Evolutionary conservation across 2,113 vertebrate species (phyloP).

Genomic region (Crotalus tigris): DNA sequence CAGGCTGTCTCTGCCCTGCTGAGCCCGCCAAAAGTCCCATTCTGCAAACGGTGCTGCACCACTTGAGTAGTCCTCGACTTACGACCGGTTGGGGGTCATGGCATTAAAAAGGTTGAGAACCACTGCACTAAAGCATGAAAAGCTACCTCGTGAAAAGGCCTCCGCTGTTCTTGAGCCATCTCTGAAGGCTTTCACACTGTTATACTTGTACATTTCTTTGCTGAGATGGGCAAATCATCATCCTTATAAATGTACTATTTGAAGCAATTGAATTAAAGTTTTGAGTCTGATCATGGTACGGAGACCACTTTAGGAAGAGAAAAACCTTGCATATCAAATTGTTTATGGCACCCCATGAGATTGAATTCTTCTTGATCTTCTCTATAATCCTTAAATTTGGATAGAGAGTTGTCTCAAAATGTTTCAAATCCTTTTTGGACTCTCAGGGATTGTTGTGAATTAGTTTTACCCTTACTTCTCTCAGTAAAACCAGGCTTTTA

Average conservation of each 20-base stretch:
- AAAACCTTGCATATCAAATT: conserved; percentile 74
- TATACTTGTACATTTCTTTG: conserved; percentile 69
- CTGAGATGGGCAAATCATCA: conserved; percentile 77
- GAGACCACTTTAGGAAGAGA: conserved; percentile 74
- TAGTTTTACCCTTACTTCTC: conserved; percentile 70
- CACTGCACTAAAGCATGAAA: conserved; percentile 44
- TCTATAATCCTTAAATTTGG: conserved; percentile 77
- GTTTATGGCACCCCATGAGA: conserved; percentile 75
- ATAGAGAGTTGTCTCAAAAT: conserved; percentile 76
- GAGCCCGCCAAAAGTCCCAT: no score
- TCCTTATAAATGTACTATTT: conserved; percentile 75
- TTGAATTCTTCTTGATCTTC: conserved; percentile 82
- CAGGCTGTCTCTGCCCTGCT: no score
- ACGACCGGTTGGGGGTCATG: no score
- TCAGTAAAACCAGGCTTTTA: conserved; percentile 66
- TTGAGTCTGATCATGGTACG: conserved; percentile 75
- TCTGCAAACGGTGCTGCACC: no score
- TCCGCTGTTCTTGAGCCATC: conserved; percentile 65
- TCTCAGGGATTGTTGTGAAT: conserved; percentile 70
- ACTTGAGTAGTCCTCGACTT: no score
- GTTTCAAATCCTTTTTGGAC: conserved; percentile 71
- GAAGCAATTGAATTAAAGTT: conserved; percentile 79
- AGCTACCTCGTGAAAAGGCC: conserved; percentile 68
- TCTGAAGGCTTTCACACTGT: conserved; percentile 67
- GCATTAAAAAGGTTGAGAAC: no score